phyloP scores from a whole-genome alignment of 1,140 invertebrate species.

The Procambarus virginalis region DNA sequence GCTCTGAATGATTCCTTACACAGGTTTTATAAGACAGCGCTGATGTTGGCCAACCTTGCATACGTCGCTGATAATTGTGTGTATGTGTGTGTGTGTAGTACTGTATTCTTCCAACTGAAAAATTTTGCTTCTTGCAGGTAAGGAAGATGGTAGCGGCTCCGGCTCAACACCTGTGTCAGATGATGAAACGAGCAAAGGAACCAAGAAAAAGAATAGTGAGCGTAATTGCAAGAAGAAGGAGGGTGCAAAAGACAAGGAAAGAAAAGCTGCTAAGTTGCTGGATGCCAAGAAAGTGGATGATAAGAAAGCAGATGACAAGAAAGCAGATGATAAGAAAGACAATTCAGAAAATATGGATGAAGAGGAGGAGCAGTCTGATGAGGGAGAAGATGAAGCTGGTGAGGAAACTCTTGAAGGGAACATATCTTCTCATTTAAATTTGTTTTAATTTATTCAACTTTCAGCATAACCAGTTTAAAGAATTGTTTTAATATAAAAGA shows the following conservation, averaged over 20 bases:
- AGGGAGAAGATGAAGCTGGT: constrained; percentile 60
- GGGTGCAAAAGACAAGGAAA: neutral
- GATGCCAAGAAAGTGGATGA: neutral
- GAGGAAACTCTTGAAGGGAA: neutral
- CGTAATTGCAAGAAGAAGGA: neutral
- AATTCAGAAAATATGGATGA: neutral
- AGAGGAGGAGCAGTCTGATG: constrained; percentile 37
- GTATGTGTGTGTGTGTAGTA: neutral
- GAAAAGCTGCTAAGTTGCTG: neutral
- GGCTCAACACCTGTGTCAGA: constrained; percentile 36
- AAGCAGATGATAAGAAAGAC: constrained; percentile 1
- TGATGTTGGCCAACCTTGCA: no score
- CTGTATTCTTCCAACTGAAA: neutral
- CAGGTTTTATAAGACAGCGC: no score
- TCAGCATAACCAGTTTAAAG: no score
- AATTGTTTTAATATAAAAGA: no score
- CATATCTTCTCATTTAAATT: neutral
- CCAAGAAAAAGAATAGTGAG: neutral
- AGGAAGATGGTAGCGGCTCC: constrained; percentile 41
- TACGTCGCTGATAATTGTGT: neutral
- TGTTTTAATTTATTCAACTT: neutral
- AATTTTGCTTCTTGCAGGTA: neutral
- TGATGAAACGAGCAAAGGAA: constrained; percentile 19
- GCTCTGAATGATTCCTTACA: no score
- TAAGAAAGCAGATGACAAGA: neutral